Evolutionary conservation across 2,797 vertebrate genomes (phyloP), one percentile per base, ranked within the genome.

Genomic region (Pogoniulus pusillus): DNA sequence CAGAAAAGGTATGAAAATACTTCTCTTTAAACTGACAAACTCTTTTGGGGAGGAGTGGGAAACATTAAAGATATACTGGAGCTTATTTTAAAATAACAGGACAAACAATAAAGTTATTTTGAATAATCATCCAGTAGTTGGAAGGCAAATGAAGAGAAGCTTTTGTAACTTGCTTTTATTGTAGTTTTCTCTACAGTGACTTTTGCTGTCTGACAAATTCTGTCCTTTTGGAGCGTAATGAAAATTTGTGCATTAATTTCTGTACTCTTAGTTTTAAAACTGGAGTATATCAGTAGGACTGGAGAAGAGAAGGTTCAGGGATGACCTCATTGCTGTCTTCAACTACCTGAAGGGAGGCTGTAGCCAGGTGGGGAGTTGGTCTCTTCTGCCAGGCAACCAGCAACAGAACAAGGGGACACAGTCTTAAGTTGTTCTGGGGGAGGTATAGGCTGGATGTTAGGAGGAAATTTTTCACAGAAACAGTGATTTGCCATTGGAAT

Each of bases 21-120:
- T 97, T 97, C 93, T 94, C 91, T 96, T 90, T 89, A 85, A 96
- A 95, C 63, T 95, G 95, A 87, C 74, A 97, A 95, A 94, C 17
- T 76, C 29, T 89, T 93, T 83, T 34, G 3, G 3, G 7, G 19
- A 60, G 4, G 39, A 64, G 39, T 82, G 59, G 29, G 49, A 68
- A 58, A 92, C 80, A 94, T 81, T 93, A 60, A 83, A 94, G 76
- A 73, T 95, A 72, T 32, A 29, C 22, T 76, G 54, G 37, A 92
- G 63, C 26, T 77, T 65, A 39, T 91, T 89, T 89, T 92, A 88
- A 92, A 87, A 88, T 75, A 78, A 78, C 88, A 70, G 26, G 24
- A 64, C 76, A 85, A 74, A 35, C 19, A 53, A n/a, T n/a, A n/a
- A n/a, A 37, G 68, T 26, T 93, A 68, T 63, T 90, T 92, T 47